A percentile compares a stretch with the other conserved stretches of the same genome.
Evolutionary conservation across 1,140 invertebrate genomes (phyloP).

Genomic region (Yoshiicerus persimilis): DNA sequence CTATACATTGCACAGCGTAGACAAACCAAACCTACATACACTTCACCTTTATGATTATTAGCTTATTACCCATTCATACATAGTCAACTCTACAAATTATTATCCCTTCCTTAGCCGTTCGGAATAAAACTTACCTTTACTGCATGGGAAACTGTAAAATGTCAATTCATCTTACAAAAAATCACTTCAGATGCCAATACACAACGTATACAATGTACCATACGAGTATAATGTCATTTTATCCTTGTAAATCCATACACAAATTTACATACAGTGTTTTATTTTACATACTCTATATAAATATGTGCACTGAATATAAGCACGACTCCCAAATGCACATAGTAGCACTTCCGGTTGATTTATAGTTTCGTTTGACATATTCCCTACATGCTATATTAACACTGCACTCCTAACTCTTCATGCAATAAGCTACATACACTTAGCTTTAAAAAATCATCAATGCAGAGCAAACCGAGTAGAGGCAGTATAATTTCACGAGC

Average conservation of each 20-base stretch:
- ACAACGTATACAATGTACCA: background rate
- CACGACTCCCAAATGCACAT: background rate
- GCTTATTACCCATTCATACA: background rate
- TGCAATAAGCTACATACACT: background rate
- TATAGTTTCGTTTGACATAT: background rate
- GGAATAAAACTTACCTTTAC: background rate
- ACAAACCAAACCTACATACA: background rate
- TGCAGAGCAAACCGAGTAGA: background rate
- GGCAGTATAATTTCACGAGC: background rate
- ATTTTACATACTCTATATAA: too few relatives aligned
- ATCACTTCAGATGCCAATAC: background rate
- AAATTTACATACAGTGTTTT: background rate
- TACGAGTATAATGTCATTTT: background rate
- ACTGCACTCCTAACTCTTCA: background rate
- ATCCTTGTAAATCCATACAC: background rate
- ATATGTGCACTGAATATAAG: background rate
- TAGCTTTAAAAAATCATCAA: background rate
- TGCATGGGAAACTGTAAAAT: background rate
- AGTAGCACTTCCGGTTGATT: constrained; percentile 9
- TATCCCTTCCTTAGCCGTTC: background rate
- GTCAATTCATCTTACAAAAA: background rate
- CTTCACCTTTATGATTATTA: constrained; percentile 1
- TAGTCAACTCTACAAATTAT: background rate
- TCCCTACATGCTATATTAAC: background rate
- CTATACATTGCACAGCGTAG: background rate